These are phyloP conservation scores for Enteromius thamalakanensis DNA, from an alignment of 2,797 vertebrate species.

Conservation along the genomic window DNA sequence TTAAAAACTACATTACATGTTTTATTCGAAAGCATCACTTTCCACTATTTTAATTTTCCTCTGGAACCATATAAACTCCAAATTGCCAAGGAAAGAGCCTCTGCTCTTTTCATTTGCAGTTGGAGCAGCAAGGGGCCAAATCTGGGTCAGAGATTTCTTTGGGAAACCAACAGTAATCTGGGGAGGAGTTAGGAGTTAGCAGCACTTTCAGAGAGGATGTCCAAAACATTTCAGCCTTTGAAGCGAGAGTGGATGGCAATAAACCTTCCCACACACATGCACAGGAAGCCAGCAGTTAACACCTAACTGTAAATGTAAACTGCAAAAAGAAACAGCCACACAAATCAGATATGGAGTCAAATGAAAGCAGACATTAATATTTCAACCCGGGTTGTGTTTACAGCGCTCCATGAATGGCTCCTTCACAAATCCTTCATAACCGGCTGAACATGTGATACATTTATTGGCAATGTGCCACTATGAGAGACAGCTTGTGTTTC, in stretches of 20 bases:
- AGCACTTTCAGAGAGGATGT: conserved; percentile 31
- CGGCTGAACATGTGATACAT: conserved; percentile 47
- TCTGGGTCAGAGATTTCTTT: conserved; percentile 36
- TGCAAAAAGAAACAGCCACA: neutral
- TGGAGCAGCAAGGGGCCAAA: conserved; percentile 23
- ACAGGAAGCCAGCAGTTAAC: conserved; percentile 13
- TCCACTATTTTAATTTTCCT: neutral
- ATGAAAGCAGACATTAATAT: conserved; percentile 12
- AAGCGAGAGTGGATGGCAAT: conserved; percentile 35
- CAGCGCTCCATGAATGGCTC: conserved; percentile 21
- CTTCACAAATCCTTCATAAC: conserved; percentile 44
- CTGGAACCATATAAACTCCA: conserved; percentile 18
- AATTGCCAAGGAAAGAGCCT: conserved; percentile 12
- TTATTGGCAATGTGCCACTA: conserved; percentile 47
- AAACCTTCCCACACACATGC: conserved; percentile 43
- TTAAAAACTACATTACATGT: neutral
- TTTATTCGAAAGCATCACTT: neutral
- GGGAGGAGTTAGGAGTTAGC: conserved; percentile 4
- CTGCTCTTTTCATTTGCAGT: conserved; percentile 8
- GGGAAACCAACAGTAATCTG: conserved; percentile 41
- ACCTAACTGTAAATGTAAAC: conserved; percentile 36
- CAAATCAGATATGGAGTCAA: conserved; percentile 12
- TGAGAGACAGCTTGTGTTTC: conserved; percentile 60
- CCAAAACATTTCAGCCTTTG: conserved; percentile 42
- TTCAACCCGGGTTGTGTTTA: conserved; percentile 14